A percentile compares a stretch with the other conserved stretches of the same genome.
Evolutionary conservation across 1,140 invertebrate genomes (phyloP).

Genomic region (Andricus grossulariae): DNA sequence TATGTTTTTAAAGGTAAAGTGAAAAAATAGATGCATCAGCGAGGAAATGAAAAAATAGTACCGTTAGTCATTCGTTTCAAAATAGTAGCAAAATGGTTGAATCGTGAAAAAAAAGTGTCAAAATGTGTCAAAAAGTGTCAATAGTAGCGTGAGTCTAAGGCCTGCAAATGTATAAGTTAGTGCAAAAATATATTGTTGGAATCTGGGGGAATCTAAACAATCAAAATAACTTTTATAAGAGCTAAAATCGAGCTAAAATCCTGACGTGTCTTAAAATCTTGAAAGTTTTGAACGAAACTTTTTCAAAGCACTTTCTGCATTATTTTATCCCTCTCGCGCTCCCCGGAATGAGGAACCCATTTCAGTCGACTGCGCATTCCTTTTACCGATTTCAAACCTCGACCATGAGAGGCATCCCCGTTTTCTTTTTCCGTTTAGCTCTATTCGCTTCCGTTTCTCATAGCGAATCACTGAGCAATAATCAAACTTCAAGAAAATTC

Average conservation of each 20-base stretch:
- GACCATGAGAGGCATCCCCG: conserved; percentile 59
- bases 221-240: neutral
- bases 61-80: no score
- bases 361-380: conserved; percentile 71
- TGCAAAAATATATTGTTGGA: neutral
- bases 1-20: no score
- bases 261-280: neutral
- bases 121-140: neutral
- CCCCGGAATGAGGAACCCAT: conserved; percentile 57
- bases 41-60: no score
- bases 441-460: conserved; percentile 54
- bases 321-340: conserved; percentile 57
- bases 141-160: no score
- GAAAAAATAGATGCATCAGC: no score
- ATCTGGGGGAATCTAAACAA: conserved; percentile 12
- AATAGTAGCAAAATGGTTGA: no score
- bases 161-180: neutral
- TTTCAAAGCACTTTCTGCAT: conserved; percentile 62
- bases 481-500: conserved; percentile 2
- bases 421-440: conserved; percentile 60
- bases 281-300: conserved; percentile 50
- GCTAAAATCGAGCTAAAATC: conserved; percentile 11
- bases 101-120: neutral
- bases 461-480: conserved; percentile 50
- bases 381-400: conserved; percentile 70